Evolutionary conservation across 2,797 vertebrate species (phyloP), one percentile per base, ranked within the genome.

Genomic region (Enteromius thamalakanensis): DNA sequence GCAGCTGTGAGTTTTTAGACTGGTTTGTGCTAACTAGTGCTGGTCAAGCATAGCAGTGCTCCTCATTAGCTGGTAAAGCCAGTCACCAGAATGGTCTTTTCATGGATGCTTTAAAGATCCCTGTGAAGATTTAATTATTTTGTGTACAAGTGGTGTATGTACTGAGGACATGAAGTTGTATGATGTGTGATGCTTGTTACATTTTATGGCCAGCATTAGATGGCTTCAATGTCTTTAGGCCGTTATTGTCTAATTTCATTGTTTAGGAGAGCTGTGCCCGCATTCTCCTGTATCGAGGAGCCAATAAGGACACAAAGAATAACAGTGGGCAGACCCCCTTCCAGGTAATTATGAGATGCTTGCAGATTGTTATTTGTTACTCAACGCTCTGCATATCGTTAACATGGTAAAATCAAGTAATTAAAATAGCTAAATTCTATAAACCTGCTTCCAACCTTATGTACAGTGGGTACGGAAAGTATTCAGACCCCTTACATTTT

Each of bases 281-380:
- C 40, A 96, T 98, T 87, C 94, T 98, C 32, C 94, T 98, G 12
- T 98, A 97, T 87, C 91, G 97, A 0, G 97, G 97, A 75, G 95
- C 97, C 62, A 96, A 94, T 87, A 98, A 97, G 90, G 96, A 97
- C 47, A 95, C 95, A 82, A 98, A 98, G 90, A 98, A 98, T 88
- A 97, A 97, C 92, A 95, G 93, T 1, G 96, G 96, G 32, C 97
- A 98, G 93, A 97, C 95, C 0, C 93, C 96, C 19, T 98, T 98
- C 90, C 97, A 98, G 96, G 97, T 97, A 89, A 93, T 76, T 67
- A 42, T 40, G 21, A 67, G 45, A 21, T 45, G 34, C 40, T 23
- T 32, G 7, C 14, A 74, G 6, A 4, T 34, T 74, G 34, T 45
- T 67, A 26, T 68, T 68, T 65, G 42, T 64, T 76, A 67, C 67